Percentiles rank a stretch among this genome's conserved stretches.
Conservation (phyloP, 2,888 invertebrate genomes). For the Hoplodrina ambigua region DNA sequence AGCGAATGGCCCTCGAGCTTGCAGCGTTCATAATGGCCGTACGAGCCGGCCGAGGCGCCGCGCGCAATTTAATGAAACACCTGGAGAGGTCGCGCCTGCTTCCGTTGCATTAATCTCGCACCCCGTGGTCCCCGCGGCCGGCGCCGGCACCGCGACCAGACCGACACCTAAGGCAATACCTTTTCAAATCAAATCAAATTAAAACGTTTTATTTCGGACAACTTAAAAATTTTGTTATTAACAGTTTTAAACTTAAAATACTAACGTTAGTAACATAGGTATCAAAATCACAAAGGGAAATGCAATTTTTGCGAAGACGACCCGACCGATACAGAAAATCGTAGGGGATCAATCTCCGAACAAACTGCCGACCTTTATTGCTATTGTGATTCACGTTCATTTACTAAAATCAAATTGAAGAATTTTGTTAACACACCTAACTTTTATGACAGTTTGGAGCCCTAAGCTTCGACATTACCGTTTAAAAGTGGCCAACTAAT, state of each 20-base stretch:
- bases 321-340: too few species aligned
- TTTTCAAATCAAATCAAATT: not conserved
- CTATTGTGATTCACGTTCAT: constrained; percentile 15
- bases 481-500: constrained; percentile 72
- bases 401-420: constrained; percentile 31
- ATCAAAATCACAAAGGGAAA: too few species aligned
- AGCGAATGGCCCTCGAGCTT: constrained; percentile 90
- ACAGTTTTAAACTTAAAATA: too few species aligned
- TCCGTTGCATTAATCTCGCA: constrained; percentile 88
- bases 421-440: constrained; percentile 55
- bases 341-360: too few species aligned
- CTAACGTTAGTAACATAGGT: too few species aligned
- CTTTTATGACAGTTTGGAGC: constrained; percentile 60
- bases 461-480: constrained; percentile 66
- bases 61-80: constrained; percentile 90
- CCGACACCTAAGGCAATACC: constrained; percentile 26
- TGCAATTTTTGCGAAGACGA: too few species aligned
- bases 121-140: constrained; percentile 67
- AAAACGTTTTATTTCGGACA: too few species aligned
- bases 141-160: constrained; percentile 21
- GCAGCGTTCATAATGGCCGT: constrained; percentile 89
- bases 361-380: too few species aligned
- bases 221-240: too few species aligned
- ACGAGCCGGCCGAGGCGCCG: constrained; percentile 86
- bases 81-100: constrained; percentile 88